Evolutionary conservation across 2,797 vertebrate genomes (phyloP), one percentile per base, ranked within the genome.

Genomic region (Thalassophryne amazonica): DNA sequence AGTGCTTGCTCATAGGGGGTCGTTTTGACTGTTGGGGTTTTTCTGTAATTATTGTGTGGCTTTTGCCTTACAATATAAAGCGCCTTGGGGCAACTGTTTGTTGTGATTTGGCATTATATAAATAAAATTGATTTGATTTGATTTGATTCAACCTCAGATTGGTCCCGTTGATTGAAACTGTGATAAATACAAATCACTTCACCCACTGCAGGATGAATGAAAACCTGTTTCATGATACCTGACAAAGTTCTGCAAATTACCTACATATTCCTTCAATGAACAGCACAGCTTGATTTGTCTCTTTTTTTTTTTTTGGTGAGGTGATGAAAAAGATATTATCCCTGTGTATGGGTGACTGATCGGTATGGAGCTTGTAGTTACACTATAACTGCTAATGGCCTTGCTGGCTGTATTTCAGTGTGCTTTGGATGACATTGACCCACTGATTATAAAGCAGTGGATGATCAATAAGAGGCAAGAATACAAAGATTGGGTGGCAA

Each of bases 401-500:
- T 21, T 40, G 51, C 40, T 69, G 64, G 71, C 65, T 72, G 38
- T 58, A 61, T 69, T 61, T 76, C 69, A 70, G 49, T 43, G 39
- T 52, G 56, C 30, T 68, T 53, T 56, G 45, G 47, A 66, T 55
- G 57, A 61, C 62, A 83, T 78, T 49, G 62, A 83, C 57, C 59
- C 35, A 14, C 62, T 78, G 80, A 78, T 83, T 83, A 76, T 72
- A 67, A 79, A 82, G 74, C 74, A 67, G 58, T 12, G 36, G 8
- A 9, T n/a, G 55, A 85, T 88, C 86, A 65, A 88, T 88, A 83
- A 18, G 43, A 72, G 39, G 54, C 68, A 74, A 53, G 60, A 76
- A 79, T 71, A 73, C 65, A 69, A 65, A 76, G 77, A 87, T 81
- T 61, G 77, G 73, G 65, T 69, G 71, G 74, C 74, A 80, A 81